Evolutionary conservation across 2,888 invertebrate species (phyloP).

Genomic region (Oxyscelio sp.): DNA sequence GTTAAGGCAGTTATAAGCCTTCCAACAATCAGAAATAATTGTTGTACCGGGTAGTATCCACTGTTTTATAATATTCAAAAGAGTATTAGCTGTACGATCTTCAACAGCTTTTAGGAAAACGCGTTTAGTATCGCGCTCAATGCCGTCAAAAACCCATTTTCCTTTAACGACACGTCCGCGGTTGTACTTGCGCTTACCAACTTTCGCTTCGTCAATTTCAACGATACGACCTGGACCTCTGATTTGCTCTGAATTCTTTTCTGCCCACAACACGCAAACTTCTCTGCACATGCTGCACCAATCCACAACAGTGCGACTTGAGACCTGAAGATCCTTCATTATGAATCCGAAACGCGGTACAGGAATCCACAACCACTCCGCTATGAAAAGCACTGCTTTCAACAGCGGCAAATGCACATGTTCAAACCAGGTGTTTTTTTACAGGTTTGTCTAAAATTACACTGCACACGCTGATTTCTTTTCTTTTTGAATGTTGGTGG

Average conservation of each 20-base stretch:
- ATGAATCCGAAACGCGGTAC: too few species aligned
- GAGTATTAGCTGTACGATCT: constrained; percentile 1
- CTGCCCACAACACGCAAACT: not conserved
- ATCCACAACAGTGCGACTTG: not conserved
- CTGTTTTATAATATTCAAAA: not conserved
- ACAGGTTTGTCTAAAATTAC: too few species aligned
- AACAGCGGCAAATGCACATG: not conserved
- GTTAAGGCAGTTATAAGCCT: constrained; percentile 15
- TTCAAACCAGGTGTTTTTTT: too few species aligned
- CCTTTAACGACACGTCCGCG: not conserved
- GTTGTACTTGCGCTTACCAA: not conserved
- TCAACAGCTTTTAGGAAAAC: not conserved
- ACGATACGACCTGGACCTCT: not conserved
- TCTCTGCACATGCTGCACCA: not conserved
- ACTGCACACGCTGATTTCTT: too few species aligned
- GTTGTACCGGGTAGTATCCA: constrained; percentile 6
- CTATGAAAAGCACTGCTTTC: not conserved
- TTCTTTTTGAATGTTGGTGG: too few species aligned
- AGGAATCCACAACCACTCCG: not conserved
- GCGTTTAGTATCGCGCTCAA: not conserved
- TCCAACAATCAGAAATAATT: constrained; percentile 18
- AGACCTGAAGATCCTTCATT: not conserved
- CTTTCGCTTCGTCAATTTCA: not conserved
- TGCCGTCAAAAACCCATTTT: constrained; percentile 3
- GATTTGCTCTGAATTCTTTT: not conserved